Base-by-base conservation (phyloP, 2,113 vertebrate species). In the Dendrocopos noguchii region DNA sequence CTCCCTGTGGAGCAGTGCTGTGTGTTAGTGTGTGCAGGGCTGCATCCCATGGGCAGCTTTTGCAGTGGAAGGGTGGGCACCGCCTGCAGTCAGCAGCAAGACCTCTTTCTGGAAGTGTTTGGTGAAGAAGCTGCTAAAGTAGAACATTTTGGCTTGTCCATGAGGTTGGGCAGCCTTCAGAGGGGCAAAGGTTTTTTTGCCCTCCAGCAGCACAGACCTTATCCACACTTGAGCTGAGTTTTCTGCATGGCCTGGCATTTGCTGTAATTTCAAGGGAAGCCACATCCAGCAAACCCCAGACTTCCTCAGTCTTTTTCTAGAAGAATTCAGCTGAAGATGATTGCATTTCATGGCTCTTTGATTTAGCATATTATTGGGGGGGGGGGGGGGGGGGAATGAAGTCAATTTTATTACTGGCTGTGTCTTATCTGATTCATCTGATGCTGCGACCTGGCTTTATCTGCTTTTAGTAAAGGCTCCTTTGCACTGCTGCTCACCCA, bases 371-470 rank as follows among this genome's bases (percentile, higher is more conserved):
- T 63, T 78, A 61, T 55, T 67, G 61, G 31, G 12, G 33, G 27
- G 27, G 42, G 34, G 34, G 27, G 3, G 28, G 42, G 64, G 16
- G 73, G 85, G 65, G 93, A 94, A 85, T 81, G 55, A 94, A 95
- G 86, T 93, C 42, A 82, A 29, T 94, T 91, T 96, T 89, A 24
- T 93, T 95, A 61, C 78, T 87, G 80, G 25, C 74, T 87, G 12
- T 86, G 73, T 93, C 88, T 95, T 91, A 80, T 65, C 90, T 84
- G 60, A 88, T 94, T 92, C 56, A 80, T 95, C 72, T 87, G 80
- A 85, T 78, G 65, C 92, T 78, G 82, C 31, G 95, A 79, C 94
- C 89, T 95, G 89, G 65, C 80, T 93, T 93, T 80, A 84, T 90
- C 85, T 91, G 72, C 87, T 85, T 83, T 92, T 57, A 55, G 60